Percentiles rank a stretch among this genome's conserved stretches.
phyloP scores from a whole-genome alignment of 2,888 invertebrate species.

The Pachydiplax longipennis region DNA sequence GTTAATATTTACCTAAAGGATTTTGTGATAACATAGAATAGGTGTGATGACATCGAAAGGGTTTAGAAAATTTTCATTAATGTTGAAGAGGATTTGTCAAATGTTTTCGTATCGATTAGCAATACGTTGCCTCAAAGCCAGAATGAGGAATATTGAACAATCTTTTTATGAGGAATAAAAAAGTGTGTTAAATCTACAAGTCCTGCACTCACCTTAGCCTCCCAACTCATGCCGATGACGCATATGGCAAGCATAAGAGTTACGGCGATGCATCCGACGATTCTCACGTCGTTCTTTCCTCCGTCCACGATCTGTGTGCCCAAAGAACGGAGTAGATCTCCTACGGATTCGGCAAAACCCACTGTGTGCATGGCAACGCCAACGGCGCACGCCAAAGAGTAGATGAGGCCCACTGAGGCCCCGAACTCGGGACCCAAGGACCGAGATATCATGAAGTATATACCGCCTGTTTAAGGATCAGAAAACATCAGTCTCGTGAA shows the following conservation, averaged over 20 bases:
- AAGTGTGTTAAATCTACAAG: too few species aligned
- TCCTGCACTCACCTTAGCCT: constrained; percentile 82
- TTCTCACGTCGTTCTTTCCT: constrained; percentile 66
- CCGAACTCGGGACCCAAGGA: constrained; percentile 98
- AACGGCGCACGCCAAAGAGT: constrained; percentile 95
- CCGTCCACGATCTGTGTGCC: constrained; percentile 71
- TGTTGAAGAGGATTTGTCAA: too few species aligned
- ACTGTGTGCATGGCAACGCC: constrained; percentile 98
- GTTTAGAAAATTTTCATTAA: too few species aligned
- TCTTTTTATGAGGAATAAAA: too few species aligned
- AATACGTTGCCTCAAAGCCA: too few species aligned
- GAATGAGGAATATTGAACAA: too few species aligned
- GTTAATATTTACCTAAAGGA: too few species aligned
- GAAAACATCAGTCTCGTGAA: neutral
- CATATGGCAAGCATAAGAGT: constrained; percentile 84
- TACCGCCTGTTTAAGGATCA: constrained; percentile 75
- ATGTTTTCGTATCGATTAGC: too few species aligned
- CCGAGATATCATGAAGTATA: constrained; percentile 97
- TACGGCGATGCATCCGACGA: constrained; percentile 86
- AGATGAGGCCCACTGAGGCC: constrained; percentile 93
- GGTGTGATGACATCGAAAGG: too few species aligned
- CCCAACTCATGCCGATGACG: constrained; percentile 97
- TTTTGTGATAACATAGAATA: too few species aligned
- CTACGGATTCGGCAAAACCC: constrained; percentile 92
- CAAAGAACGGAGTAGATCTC: constrained; percentile 70